These are phyloP conservation scores for Pardalotus punctatus DNA, from an alignment of 2,113 vertebrate genomes.

Conservation along the genomic window DNA sequence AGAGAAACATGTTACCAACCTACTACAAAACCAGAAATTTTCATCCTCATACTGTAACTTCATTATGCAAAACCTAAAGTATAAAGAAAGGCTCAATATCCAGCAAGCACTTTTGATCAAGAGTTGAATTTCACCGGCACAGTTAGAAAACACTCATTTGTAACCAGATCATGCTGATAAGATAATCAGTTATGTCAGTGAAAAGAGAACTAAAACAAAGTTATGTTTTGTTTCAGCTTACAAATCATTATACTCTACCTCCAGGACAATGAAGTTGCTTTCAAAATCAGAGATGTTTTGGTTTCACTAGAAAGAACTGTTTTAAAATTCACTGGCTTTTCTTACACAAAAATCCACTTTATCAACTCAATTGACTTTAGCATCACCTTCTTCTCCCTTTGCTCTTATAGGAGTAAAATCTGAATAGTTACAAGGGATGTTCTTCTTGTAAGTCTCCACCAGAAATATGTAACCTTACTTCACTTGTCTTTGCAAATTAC, in stretches of 20 bases:
- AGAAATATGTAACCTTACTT: not conserved
- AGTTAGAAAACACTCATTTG: not conserved
- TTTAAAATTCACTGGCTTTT: not conserved
- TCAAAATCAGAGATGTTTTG: not conserved
- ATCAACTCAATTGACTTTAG: not conserved
- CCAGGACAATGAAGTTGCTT: not conserved
- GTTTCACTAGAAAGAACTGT: not conserved
- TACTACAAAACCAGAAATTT: not conserved
- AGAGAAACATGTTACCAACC: not conserved
- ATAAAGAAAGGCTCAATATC: not conserved
- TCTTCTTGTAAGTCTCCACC: not conserved
- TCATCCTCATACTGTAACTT: not conserved
- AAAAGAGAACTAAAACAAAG: not conserved
- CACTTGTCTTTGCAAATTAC: not conserved
- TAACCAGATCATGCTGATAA: not conserved
- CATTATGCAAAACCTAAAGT: not conserved
- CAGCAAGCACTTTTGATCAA: not conserved
- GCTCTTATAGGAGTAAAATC: not conserved
- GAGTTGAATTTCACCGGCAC: not conserved
- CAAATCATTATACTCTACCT: not conserved
- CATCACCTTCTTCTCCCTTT: not conserved
- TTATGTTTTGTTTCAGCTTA: not conserved
- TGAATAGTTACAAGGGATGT: not conserved
- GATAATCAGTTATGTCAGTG: not conserved
- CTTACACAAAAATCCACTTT: not conserved